These are phyloP conservation scores for Calephelis virginiensis DNA, from an alignment of 1,140 invertebrate species.

Conservation along the genomic window DNA sequence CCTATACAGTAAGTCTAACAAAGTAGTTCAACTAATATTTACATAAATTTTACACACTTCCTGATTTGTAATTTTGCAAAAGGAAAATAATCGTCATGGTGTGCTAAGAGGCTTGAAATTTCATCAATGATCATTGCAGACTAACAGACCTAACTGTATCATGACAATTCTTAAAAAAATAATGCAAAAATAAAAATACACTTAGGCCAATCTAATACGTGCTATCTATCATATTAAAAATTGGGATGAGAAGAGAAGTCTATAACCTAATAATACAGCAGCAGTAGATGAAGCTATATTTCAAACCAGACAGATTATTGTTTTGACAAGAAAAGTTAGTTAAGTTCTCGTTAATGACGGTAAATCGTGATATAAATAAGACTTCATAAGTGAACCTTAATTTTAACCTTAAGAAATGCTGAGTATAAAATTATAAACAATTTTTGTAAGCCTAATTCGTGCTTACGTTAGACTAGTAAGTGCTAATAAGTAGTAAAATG, in stretches of 20 bases:
- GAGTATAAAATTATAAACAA: conserved; percentile 78
- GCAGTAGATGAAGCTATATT: conserved; percentile 20
- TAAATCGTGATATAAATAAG: conserved; percentile 21
- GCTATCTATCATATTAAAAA: conserved; percentile 6
- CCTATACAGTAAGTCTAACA: conserved; percentile 57
- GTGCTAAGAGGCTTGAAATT: conserved; percentile 69
- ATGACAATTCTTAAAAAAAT: conserved; percentile 21
- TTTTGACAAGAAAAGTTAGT: conserved; percentile 9
- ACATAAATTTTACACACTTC: conserved; percentile 71
- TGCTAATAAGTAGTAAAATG: conserved; percentile 79
- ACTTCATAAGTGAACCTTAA: conserved; percentile 52
- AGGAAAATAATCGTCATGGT: conserved; percentile 46
- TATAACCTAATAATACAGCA: conserved; percentile 19
- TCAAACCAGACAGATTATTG: conserved; percentile 15
- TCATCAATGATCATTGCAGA: conserved; percentile 71
- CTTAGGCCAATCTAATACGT: conserved; percentile 15
- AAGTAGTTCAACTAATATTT: conserved; percentile 63
- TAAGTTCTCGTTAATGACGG: conserved; percentile 7
- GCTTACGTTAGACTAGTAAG: conserved; percentile 71
- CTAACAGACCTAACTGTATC: conserved; percentile 32
- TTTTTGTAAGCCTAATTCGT: conserved; percentile 68
- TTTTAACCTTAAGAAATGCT: conserved; percentile 68
- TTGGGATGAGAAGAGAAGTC: background rate
- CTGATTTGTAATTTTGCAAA: conserved; percentile 48
- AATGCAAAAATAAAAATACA: conserved; percentile 16